Conservation (phyloP, 30 jellyfish, hydroid and myxozoan species). For the Catostylus mosaicus region DNA sequence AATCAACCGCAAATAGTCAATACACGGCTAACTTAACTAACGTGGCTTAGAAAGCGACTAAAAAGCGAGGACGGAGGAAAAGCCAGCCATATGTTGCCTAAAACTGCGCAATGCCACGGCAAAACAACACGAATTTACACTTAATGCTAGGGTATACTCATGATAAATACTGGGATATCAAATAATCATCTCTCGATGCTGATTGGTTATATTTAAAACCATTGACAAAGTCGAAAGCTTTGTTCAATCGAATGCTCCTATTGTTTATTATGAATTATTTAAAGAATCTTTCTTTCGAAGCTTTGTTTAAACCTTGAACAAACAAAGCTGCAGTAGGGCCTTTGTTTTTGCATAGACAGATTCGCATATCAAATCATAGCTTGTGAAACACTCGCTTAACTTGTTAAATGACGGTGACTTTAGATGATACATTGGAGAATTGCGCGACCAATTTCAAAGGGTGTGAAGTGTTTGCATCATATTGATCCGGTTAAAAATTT, state of each 20-base stretch:
- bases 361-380: too few species aligned
- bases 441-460: too few species aligned
- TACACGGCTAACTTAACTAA: slow-evolving; percentile 50
- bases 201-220: slow-evolving; percentile 14
- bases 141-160: slow-evolving; percentile 7
- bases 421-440: too few species aligned
- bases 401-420: too few species aligned
- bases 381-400: too few species aligned
- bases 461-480: too few species aligned
- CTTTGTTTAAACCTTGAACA: slow-evolving; percentile 12
- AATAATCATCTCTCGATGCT: slow-evolving; percentile 3
- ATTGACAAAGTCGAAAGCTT: slow-evolving; percentile 8
- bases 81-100: slow-evolving; percentile 65
- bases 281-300: not conserved
- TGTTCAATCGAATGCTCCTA: slow-evolving; percentile 1
- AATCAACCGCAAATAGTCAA: slow-evolving; percentile 62
- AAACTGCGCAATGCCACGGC: slow-evolving; percentile 5
- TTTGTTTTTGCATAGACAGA: too few species aligned
- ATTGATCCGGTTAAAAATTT: too few species aligned
- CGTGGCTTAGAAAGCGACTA: slow-evolving; percentile 38
- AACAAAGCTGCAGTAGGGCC: slow-evolving; percentile 1
- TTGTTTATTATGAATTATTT: slow-evolving; percentile 26
- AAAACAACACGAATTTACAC: slow-evolving; percentile 20
- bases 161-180: not conserved
- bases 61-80: slow-evolving; percentile 32